Conservation (phyloP, 2,888 invertebrate species). For the Megalurothrips usitatus region DNA sequence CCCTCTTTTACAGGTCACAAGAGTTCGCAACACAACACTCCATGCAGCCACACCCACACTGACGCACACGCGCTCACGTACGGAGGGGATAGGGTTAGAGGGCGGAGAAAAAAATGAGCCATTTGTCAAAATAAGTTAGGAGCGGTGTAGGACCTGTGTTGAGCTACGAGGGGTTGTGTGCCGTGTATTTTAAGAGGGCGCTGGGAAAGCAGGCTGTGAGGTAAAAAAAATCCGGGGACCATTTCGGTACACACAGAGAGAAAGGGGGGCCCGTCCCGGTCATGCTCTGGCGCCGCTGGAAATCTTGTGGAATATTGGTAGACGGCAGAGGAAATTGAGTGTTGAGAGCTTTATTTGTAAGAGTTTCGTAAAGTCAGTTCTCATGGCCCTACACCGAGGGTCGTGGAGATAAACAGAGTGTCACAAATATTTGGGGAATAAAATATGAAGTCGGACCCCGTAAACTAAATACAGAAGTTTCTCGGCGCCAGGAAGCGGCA, state of each 20-base stretch:
- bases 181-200: too few relatives aligned
- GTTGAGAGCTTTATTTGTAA: neutral
- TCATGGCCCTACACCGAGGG: too few relatives aligned
- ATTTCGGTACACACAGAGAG: neutral
- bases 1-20: neutral
- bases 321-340: neutral
- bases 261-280: neutral
- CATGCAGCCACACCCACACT: neutral
- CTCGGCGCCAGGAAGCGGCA: too few relatives aligned
- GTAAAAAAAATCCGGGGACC: too few relatives aligned
- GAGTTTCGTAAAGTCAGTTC: too few relatives aligned
- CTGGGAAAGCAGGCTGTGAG: too few relatives aligned
- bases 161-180: too few relatives aligned
- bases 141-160: neutral
- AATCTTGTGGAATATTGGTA: constrained; percentile 11
- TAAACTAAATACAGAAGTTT: too few relatives aligned
- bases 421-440: too few relatives aligned
- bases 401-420: too few relatives aligned
- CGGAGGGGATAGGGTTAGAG: neutral
- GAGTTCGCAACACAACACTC: neutral
- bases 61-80: neutral
- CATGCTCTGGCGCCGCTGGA: neutral
- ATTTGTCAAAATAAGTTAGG: constrained; percentile 1
- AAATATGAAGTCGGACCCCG: too few relatives aligned
- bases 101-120: neutral